phyloP scores from a whole-genome alignment of 1,140 invertebrate species.

The Pantala flavescens region DNA sequence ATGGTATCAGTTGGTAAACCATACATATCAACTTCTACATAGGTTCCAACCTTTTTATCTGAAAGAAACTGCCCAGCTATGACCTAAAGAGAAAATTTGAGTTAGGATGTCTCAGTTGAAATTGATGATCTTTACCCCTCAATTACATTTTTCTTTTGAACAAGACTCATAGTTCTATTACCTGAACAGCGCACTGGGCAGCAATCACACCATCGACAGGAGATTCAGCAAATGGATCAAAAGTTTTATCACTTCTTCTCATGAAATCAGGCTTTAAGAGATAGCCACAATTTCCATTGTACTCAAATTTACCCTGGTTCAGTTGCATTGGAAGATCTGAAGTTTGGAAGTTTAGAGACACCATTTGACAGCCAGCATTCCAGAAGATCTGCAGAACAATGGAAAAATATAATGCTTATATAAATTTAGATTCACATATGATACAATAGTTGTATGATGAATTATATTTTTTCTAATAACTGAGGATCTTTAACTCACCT shows the following conservation, averaged over 20 bases:
- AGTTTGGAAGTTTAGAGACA: slow-evolving; percentile 99
- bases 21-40: slow-evolving; percentile 99
- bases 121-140: neutral
- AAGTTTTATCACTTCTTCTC: slow-evolving; percentile 87
- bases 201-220: slow-evolving; percentile 99
- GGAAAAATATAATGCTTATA: neutral
- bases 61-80: slow-evolving; percentile 99
- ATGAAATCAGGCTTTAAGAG: slow-evolving; percentile 99
- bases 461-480: slow-evolving; percentile 12
- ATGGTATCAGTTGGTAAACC: slow-evolving; percentile 98
- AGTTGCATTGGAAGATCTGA: slow-evolving; percentile 98
- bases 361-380: slow-evolving; percentile 94
- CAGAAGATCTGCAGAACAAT: slow-evolving; percentile 60
- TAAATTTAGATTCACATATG: slow-evolving; percentile 15
- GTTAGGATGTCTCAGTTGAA: neutral
- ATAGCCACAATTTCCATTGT: slow-evolving; percentile 94
- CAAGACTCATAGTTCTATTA: slow-evolving; percentile 31
- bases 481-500: slow-evolving; percentile 46
- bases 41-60: slow-evolving; percentile 97
- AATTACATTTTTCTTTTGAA: too few relatives aligned
- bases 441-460: neutral
- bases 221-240: slow-evolving; percentile 98
- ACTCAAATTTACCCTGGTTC: slow-evolving; percentile 98
- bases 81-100: slow-evolving; percentile 49
- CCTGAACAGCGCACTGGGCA: slow-evolving; percentile 93